phyloP scores from a whole-genome alignment of 2,113 vertebrate genomes.

The Eclectus roratus region DNA sequence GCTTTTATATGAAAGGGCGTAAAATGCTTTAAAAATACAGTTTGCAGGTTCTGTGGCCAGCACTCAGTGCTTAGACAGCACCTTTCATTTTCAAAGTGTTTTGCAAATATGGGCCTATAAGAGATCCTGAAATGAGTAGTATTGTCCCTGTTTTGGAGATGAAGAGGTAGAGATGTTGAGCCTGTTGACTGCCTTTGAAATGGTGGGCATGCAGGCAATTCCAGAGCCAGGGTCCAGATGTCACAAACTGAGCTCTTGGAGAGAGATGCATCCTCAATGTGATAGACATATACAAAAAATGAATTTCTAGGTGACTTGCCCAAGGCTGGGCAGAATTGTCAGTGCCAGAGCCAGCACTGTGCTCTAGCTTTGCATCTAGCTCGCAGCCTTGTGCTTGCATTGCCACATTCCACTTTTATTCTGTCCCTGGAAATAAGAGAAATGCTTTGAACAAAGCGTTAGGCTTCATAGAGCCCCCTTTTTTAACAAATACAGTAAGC shows the following conservation, averaged over 20 bases:
- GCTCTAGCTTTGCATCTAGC: not conserved
- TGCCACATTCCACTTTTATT: not conserved
- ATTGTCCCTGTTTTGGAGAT: not conserved
- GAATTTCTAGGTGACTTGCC: not conserved
- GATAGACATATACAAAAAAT: not conserved
- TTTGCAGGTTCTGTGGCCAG: not conserved
- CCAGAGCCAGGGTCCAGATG: not conserved
- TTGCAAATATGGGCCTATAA: not conserved
- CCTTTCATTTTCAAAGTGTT: slow-evolving; percentile 24
- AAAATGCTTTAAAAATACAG: slow-evolving; percentile 37
- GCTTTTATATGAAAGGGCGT: slow-evolving; percentile 54
- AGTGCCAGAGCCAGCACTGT: not conserved
- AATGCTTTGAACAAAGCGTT: not conserved
- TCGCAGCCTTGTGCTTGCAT: not conserved
- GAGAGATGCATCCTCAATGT: not conserved
- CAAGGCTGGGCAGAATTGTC: not conserved
- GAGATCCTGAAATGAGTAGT: not conserved
- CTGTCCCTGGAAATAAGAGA: not conserved
- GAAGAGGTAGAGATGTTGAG: not conserved
- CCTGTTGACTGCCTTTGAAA: not conserved
- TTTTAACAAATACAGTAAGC: not conserved
- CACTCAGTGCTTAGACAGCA: slow-evolving; percentile 6
- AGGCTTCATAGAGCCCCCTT: not conserved
- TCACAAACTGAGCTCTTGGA: not conserved
- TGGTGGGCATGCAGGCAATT: not conserved